phyloP scores from a whole-genome alignment of 1,140 invertebrate genomes.

The Bursaphelenchus mucronatus region DNA sequence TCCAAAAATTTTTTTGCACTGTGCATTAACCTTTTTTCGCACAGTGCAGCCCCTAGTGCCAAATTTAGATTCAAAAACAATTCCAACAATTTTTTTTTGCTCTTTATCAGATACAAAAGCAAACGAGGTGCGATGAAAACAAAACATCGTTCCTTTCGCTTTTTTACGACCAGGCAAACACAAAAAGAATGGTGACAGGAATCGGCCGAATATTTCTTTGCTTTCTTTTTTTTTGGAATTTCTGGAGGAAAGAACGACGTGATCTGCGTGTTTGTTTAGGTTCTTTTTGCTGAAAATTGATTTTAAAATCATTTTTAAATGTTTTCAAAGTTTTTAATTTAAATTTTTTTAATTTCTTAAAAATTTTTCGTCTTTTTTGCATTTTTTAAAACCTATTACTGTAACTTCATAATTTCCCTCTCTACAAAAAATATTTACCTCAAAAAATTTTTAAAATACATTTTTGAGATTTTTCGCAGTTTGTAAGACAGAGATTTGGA shows the following conservation, averaged over 20 bases:
- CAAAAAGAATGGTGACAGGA: background rate
- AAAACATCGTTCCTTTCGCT: too few species aligned
- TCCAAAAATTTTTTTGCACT: too few species aligned
- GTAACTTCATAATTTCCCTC: background rate
- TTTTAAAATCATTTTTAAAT: background rate
- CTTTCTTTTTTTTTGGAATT: background rate
- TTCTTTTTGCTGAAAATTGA: background rate
- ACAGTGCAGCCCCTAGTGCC: too few species aligned
- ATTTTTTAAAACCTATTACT: slow-evolving; percentile 1
- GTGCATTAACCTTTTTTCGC: too few species aligned
- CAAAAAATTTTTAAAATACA: too few species aligned
- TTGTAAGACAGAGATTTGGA: too few species aligned
- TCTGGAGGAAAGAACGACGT: background rate
- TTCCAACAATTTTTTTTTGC: too few species aligned
- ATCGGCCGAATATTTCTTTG: background rate
- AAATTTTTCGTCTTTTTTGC: background rate
- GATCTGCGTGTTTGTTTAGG: background rate
- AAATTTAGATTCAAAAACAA: too few species aligned
- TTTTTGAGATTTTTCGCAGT: too few species aligned
- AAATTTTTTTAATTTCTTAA: background rate
- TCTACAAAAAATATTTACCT: too few species aligned
- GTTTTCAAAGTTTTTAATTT: slow-evolving; percentile 4
- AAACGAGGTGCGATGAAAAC: too few species aligned
- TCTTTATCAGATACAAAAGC: too few species aligned
- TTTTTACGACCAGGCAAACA: background rate